These are phyloP conservation scores for Tupaia chinensis DNA, from an alignment of 2,113 vertebrate species.

Conservation along the genomic window DNA sequence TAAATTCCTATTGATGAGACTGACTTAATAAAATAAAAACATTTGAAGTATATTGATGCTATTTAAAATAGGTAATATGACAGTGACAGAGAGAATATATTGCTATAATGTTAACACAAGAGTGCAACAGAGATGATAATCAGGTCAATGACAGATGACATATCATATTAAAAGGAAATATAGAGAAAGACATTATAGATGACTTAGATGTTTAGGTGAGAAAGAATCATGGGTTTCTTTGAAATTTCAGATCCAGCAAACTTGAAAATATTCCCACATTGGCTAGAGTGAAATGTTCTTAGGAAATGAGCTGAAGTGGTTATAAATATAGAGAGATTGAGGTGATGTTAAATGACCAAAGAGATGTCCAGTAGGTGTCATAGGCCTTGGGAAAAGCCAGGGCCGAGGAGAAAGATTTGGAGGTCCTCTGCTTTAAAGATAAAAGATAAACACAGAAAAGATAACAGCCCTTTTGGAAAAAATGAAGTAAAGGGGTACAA, in stretches of 20 bases:
- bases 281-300: neutral
- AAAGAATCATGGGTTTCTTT: neutral
- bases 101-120: neutral
- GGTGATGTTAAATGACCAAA: neutral
- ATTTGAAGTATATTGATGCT: neutral
- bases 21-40: neutral
- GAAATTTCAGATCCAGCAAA: neutral
- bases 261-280: neutral
- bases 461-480: slow-evolving; percentile 9
- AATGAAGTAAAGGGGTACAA: neutral
- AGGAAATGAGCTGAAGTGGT: neutral
- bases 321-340: neutral
- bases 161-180: neutral
- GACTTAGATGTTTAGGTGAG: neutral
- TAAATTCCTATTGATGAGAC: neutral
- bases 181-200: neutral
- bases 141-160: neutral
- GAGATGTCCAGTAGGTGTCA: neutral
- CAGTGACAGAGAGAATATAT: neutral
- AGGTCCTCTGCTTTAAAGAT: slow-evolving; percentile 10
- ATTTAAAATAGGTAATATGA: neutral
- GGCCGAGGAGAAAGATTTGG: neutral
- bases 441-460: neutral
- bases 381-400: neutral
- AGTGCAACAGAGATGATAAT: neutral